A percentile compares a stretch with the other conserved stretches of the same genome.
phyloP scores from a whole-genome alignment of 2,888 invertebrate genomes.

The Mayetiola destructor region DNA sequence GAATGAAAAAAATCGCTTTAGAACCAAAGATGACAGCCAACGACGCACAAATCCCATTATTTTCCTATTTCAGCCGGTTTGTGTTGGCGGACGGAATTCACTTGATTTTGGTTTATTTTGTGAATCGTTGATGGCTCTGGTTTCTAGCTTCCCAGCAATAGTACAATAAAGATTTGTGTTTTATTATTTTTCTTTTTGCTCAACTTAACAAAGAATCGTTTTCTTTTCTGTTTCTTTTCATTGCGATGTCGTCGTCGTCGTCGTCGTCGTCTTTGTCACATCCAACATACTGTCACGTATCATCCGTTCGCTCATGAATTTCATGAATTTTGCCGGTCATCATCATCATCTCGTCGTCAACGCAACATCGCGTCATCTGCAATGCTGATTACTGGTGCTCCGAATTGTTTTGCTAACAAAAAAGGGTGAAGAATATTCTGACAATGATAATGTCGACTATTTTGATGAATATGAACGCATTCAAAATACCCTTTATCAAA shows the following conservation, averaged over 20 bases:
- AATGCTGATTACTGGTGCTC: slow-evolving; percentile 9
- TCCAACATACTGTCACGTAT: slow-evolving; percentile 1
- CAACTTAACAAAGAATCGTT: neutral
- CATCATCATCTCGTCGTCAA: too few species aligned
- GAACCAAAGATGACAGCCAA: too few species aligned
- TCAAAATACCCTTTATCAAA: slow-evolving; percentile 25
- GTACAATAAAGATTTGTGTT: slow-evolving; percentile 10
- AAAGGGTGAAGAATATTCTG: slow-evolving; percentile 27
- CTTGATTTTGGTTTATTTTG: too few species aligned
- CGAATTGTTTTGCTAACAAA: neutral
- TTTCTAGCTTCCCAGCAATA: too few species aligned
- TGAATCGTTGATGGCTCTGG: too few species aligned
- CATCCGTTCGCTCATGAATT: too few species aligned
- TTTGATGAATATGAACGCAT: slow-evolving; percentile 27
- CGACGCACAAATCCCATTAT: neutral
- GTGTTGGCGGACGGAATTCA: neutral
- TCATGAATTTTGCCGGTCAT: too few species aligned
- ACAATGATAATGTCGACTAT: slow-evolving; percentile 27
- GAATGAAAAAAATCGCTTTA: too few species aligned
- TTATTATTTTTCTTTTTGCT: neutral
- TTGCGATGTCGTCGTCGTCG: neutral
- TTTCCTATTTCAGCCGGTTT: neutral
- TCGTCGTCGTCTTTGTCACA: neutral
- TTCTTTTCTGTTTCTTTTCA: neutral
- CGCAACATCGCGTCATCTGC: too few species aligned